Evolutionary conservation across 2,113 vertebrate genomes (phyloP).

Genomic region (Ranitomeya variabilis): DNA sequence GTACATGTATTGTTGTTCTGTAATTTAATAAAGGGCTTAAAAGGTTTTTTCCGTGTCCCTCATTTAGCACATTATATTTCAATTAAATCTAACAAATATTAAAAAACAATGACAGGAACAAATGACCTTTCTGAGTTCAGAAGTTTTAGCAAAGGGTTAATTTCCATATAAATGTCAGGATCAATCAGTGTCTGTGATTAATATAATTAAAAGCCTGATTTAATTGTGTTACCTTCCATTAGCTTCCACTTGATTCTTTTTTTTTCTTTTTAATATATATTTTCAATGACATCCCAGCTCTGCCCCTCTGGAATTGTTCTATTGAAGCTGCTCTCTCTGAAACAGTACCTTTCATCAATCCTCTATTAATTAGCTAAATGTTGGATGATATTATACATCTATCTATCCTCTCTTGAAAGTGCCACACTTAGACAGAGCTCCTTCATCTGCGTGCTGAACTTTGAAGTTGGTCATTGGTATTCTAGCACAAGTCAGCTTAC

Average conservation of each 20-base stretch:
- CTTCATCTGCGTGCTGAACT: conserved; percentile 59
- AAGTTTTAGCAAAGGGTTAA: conserved; percentile 60
- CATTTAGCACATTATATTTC: conserved; percentile 51
- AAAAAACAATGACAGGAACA: conserved; percentile 36
- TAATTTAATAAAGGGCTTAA: conserved; percentile 38
- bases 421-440: conserved; percentile 64
- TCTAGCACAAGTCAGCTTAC: conserved; percentile 84
- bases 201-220: conserved; percentile 78
- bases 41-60: conserved; percentile 31
- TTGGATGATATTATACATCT: conserved; percentile 68
- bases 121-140: conserved; percentile 29
- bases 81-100: conserved; percentile 44
- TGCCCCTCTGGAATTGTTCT: conserved; percentile 64
- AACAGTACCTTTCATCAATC: conserved; percentile 75
- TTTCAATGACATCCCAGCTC: conserved; percentile 62
- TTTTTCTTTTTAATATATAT: conserved; percentile 40
- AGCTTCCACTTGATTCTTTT: conserved; percentile 67
- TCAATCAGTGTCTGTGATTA: conserved; percentile 72
- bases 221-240: conserved; percentile 78
- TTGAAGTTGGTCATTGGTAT: conserved; percentile 79
- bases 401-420: conserved; percentile 60
- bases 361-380: conserved; percentile 85
- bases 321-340: conserved; percentile 68
- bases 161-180: conserved; percentile 61
- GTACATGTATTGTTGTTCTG: conserved; percentile 40